These are phyloP conservation scores for Cremastinae sp. DNA, from an alignment of 2,888 invertebrate genomes.

Conservation along the genomic window DNA sequence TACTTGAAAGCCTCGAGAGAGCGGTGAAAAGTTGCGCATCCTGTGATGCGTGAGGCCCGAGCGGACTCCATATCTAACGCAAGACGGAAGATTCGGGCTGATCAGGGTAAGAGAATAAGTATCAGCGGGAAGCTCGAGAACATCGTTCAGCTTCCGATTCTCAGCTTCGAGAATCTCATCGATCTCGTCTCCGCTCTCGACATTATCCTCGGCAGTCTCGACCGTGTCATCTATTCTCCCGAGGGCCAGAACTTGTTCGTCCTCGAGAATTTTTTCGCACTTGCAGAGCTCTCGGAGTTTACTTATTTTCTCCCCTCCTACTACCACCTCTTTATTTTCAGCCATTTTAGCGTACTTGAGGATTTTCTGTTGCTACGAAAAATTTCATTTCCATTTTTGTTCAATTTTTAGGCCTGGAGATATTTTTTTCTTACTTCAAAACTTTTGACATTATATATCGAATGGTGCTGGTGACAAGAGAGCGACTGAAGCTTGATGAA, in stretches of 20 bases:
- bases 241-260: slow-evolving; percentile 65
- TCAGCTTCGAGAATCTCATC: slow-evolving; percentile 73
- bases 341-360: too few relatives aligned
- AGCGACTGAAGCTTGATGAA: background rate
- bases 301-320: too few relatives aligned
- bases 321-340: too few relatives aligned
- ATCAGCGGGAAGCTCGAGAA: slow-evolving; percentile 71
- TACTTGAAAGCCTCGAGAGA: slow-evolving; percentile 78
- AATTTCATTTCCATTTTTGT: slow-evolving; percentile 30
- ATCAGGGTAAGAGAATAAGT: slow-evolving; percentile 73
- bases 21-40: slow-evolving; percentile 72
- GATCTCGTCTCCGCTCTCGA: slow-evolving; percentile 69
- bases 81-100: slow-evolving; percentile 68
- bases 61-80: slow-evolving; percentile 71
- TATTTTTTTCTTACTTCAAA: slow-evolving; percentile 17
- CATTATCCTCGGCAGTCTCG: slow-evolving; percentile 65
- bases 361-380: slow-evolving; percentile 28
- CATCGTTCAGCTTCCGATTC: slow-evolving; percentile 66
- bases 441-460: slow-evolving; percentile 51
- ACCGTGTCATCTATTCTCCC: slow-evolving; percentile 63
- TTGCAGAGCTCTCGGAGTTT: slow-evolving; percentile 65
- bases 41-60: slow-evolving; percentile 73
- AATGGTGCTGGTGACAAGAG: slow-evolving; percentile 10
- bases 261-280: slow-evolving; percentile 68
- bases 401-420: slow-evolving; percentile 14